Conservation (phyloP, 2,113 vertebrate genomes). For the Oreotrochilus melanogaster region DNA sequence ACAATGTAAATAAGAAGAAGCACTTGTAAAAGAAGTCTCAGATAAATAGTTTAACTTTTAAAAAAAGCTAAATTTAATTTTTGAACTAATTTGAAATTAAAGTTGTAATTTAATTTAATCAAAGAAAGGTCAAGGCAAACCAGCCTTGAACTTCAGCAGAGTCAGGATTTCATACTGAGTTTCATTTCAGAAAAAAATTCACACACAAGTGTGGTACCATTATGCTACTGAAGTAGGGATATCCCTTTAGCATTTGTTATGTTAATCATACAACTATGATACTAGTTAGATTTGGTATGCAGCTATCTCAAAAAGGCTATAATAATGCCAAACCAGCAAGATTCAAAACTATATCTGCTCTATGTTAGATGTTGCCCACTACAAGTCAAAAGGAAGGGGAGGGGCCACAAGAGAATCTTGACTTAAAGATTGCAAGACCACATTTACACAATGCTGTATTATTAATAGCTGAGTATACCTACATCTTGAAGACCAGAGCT, state of each 20-base stretch:
- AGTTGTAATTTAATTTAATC: not conserved
- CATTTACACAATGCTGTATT: not conserved
- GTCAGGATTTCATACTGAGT: not conserved
- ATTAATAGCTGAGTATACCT: not conserved
- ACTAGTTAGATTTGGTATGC: constrained; percentile 2
- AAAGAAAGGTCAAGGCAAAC: not conserved
- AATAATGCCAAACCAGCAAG: not conserved
- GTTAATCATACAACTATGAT: not conserved
- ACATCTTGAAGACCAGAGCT: not conserved
- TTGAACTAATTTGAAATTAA: not conserved
- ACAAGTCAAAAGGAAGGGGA: not conserved
- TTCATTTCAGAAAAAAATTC: not conserved
- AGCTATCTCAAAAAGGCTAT: not conserved
- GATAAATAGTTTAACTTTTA: not conserved
- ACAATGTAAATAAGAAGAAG: not conserved
- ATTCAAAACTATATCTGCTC: not conserved
- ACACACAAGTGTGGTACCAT: not conserved
- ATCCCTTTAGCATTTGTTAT: not conserved
- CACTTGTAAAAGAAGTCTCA: not conserved
- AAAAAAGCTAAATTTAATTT: not conserved
- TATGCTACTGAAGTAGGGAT: not conserved
- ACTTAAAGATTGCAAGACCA: not conserved
- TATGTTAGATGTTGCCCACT: not conserved
- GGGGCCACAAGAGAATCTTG: not conserved
- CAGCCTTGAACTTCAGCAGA: not conserved